Conservation (phyloP, 2,797 vertebrate species). For the Diplodus puntazzo region DNA sequence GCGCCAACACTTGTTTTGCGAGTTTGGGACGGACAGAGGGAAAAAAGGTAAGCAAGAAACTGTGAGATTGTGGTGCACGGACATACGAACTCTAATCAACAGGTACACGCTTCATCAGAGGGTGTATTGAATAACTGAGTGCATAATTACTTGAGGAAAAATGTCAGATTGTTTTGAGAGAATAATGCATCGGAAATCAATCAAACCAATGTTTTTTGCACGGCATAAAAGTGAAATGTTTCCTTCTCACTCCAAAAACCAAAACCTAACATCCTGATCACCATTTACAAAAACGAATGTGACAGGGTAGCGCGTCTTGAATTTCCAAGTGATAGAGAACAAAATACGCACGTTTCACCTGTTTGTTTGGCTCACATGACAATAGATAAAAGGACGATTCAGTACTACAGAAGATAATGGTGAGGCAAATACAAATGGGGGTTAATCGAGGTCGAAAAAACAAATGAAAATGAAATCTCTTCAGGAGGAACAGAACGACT, state of each 20-base stretch:
- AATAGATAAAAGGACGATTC: not conserved
- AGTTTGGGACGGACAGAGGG: constrained; percentile 2
- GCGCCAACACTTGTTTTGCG: constrained; percentile 1
- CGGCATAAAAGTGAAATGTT: not conserved
- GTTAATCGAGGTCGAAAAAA: not conserved
- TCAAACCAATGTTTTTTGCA: not conserved
- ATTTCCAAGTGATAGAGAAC: too few relatives aligned
- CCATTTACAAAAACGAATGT: too few relatives aligned
- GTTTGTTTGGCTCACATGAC: too few relatives aligned
- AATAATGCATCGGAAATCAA: not conserved
- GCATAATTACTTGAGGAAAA: not conserved
- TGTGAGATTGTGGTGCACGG: not conserved
- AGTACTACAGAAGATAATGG: not conserved
- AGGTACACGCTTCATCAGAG: constrained; percentile 9
- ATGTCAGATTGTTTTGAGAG: not conserved
- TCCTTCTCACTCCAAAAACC: not conserved
- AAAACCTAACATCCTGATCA: not conserved
- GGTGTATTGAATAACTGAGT: not conserved
- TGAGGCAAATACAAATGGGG: not conserved
- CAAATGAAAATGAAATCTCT: not conserved
- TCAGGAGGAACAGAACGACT: constrained; percentile 5
- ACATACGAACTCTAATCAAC: constrained; percentile 24
- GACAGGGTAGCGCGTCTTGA: too few relatives aligned
- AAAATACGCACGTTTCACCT: too few relatives aligned
- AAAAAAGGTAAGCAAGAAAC: too few relatives aligned